Base-by-base conservation (phyloP, 2,113 vertebrate genomes). In the Terrapene triunguis region DNA sequence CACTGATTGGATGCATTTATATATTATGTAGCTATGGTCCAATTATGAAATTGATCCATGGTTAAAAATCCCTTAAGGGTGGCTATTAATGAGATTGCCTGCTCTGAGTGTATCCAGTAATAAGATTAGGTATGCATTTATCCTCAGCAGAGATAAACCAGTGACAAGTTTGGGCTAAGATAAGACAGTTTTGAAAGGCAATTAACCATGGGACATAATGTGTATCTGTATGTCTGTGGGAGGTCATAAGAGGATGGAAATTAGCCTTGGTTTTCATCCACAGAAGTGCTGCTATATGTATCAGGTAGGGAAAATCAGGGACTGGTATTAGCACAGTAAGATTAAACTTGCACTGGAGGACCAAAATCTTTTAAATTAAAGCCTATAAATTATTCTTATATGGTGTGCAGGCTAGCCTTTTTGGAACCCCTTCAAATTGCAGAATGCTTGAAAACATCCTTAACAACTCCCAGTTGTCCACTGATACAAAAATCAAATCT, bases 101-200 rank as follows among this genome's bases (percentile, higher is more conserved):
- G 90, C 92, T 96, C 91, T 90, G 84, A 94, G 82, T 95, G 92
- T 85, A 95, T 89, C 85, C 93, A 92, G 79, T 95, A 98, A 97
- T 95, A 90, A 93, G 96, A 97, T 97, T 97, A 97, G 93, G 89
- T 96, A 95, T 96, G 94, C 96, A 95, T 96, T 97, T 97, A 96
- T 96, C 96, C 94, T 79, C 92, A 96, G 94, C 80, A 82, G 72
- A 91, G 93, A 97, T 94, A 96, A 96, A 93, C 92, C 95, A 94
- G 84, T 90, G 90, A 95, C 97, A 95, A 95, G 90, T 97, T 95
- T 0, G 0, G 95, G 96, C 92, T 93, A 93, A 96, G 93, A 97
- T 97, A 97, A 97, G 95, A 89, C 95, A 96, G 92, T 92, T 97
- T 89, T 88, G 96, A 98, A 96, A 94, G 92, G 93, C 94, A 98